Evolutionary conservation across 2,113 vertebrate genomes (phyloP).

Genomic region (Nycticebus coucang): DNA sequence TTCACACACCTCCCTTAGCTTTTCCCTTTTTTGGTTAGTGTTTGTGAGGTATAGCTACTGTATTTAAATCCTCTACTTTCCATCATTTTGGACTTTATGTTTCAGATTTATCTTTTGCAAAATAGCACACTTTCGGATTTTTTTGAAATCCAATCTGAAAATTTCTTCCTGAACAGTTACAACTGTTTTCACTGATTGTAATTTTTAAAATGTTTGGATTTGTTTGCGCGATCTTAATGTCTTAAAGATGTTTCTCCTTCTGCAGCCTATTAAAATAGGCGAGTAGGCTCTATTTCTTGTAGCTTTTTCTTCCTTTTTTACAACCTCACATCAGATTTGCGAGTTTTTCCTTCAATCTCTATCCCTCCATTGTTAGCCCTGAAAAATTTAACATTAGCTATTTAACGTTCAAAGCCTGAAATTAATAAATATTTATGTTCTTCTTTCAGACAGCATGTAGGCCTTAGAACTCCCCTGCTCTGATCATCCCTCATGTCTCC

Average conservation of each 20-base stretch:
- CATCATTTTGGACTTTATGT: background rate
- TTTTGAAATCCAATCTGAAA: background rate
- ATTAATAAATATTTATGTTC: background rate
- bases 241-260: background rate
- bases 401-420: background rate
- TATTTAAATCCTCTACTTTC: background rate
- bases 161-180: background rate
- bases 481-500: background rate
- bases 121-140: background rate
- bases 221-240: background rate
- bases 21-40: background rate
- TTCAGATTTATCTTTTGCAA: background rate
- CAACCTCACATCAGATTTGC: background rate
- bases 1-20: fast-evolving
- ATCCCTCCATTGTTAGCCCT: background rate
- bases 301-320: background rate
- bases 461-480: background rate
- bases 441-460: background rate
- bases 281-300: too few relatives aligned
- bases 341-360: background rate
- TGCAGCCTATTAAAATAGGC: background rate
- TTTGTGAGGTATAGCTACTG: fast-evolving
- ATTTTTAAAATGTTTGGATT: background rate
- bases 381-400: background rate
- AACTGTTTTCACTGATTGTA: background rate